Base-by-base conservation (phyloP, 2,113 vertebrate genomes). In the Coregonus clupeaformis region DNA sequence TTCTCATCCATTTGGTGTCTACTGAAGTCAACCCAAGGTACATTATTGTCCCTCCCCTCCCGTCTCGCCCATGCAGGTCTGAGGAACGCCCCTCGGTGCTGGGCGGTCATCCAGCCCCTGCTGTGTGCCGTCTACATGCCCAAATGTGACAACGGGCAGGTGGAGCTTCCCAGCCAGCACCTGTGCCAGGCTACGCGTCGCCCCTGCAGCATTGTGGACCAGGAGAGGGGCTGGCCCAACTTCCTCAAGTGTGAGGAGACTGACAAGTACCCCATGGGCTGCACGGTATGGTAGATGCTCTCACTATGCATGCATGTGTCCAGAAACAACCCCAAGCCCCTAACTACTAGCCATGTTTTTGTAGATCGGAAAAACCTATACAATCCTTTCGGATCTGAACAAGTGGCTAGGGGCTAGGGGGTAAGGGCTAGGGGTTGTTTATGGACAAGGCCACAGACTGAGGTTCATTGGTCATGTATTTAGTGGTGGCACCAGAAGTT, bases 61-160 rank as follows among this genome's bases (percentile, higher is more conserved):
- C 16, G 14, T 66, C 27, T 30, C 64, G 6, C 29, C 29, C 29
- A 6, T 36, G 3, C 78, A 99, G 98, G 97, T 71, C 88, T 99
- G 86, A 92, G 96, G 47, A 98, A 98, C 0, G 97, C 96, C 29
- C 98, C 98, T 0, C 95, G 97, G 68, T 99, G 98, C 84, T 99
- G 98, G 98, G 96, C 96, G 0, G 97, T 97, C 67, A 97, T 99
- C 89, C 97, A 98, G 90, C 97, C 97, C 0, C 80, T 99, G 84
- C 94, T 99, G 4, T 99, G 98, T 1, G 96, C 97, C 0, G 91
- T 99, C 76, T 99, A 99, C 91, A 97, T 99, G 97, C 98, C 98
- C 82, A 98, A 98, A 87, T 99, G 98, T 0, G 97, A 98, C 84
- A 94, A 96, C 0, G 95, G 96, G 4, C 94, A 92, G 4, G 98